Evolutionary conservation across 2,113 vertebrate species (phyloP), one percentile per base, ranked within the genome.

Genomic region (Prinia subflava): DNA sequence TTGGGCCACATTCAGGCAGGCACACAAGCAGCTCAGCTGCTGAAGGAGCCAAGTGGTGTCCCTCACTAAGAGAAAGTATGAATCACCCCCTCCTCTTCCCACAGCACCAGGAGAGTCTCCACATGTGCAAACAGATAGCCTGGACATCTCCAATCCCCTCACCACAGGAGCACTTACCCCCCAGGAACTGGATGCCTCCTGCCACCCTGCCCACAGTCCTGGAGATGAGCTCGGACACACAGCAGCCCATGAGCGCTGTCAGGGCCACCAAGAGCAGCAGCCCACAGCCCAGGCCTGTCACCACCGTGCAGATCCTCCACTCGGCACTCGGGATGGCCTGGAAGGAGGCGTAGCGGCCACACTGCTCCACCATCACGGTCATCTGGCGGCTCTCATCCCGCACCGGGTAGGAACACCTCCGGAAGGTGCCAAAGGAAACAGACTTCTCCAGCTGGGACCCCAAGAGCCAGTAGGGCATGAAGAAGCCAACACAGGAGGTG

Each of bases 391-490:
- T 98, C 94, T 99, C 99, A 0, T 99, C 99, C 44, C 98, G 98
- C 60, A 99, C 98, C 0, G 99, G 99, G 90, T 99, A 99, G 4
- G 99, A 99, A 96, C 99, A 99, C 53, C 99, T 98, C 35, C 99
- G 98, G 91, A 99, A 99, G 28, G 99, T 99, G 73, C 99, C 99
- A 0, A 99, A 99, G 73, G 99, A 99, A 94, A 99, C 99, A 0
- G 99, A 98, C 94, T 99, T 99, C 97, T 98, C 99, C 98, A 99
- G 98, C 97, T 99, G 99, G 18, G 98, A 98, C 6, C 99, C 99
- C 97, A 99, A 97, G 63, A 99, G 98, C 99, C 99, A 99, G 97
- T 99, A 99, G 57, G 99, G 99, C 99, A 99, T 99, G 94, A 99
- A 99, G 98, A 99, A 99, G 24, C 99, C 99, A 84, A 99, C 99